Evolutionary conservation across 2,113 vertebrate species (phyloP).

Genomic region (Oxyura jamaicensis): DNA sequence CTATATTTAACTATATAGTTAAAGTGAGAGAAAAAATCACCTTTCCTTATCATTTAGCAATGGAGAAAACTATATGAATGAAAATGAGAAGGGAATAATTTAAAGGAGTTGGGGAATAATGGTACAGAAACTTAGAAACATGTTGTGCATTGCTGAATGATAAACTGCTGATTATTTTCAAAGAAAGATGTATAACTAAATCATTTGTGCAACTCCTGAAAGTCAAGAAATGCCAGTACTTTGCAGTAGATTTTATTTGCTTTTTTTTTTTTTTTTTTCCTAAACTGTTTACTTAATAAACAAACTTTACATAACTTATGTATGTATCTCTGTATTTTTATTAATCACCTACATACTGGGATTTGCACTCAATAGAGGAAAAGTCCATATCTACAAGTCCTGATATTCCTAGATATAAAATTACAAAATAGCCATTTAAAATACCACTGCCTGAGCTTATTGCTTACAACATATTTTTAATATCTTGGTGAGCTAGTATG

Average conservation of each 20-base stretch:
- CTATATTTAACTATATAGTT: too few species aligned
- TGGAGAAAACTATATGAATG: neutral
- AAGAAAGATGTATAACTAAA: neutral
- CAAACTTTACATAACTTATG: neutral
- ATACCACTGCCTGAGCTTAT: neutral
- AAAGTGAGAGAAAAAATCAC: neutral
- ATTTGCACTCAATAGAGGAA: neutral
- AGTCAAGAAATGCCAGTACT: neutral
- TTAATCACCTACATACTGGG: neutral
- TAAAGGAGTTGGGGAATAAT: neutral
- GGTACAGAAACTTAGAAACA: neutral
- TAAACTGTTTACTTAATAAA: neutral
- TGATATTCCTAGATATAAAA: neutral
- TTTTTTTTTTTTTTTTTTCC: neutral
- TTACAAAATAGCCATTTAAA: neutral
- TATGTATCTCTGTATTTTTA: neutral
- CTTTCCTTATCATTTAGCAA: neutral
- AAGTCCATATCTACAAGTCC: neutral
- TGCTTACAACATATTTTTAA: neutral
- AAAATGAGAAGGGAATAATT: neutral
- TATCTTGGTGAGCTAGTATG: neutral
- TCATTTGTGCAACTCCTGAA: neutral
- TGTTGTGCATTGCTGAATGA: neutral
- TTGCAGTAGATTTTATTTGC: neutral
- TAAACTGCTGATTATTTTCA: neutral